Conservation (phyloP, 2,797 vertebrate genomes). For the Zalophus californianus region DNA sequence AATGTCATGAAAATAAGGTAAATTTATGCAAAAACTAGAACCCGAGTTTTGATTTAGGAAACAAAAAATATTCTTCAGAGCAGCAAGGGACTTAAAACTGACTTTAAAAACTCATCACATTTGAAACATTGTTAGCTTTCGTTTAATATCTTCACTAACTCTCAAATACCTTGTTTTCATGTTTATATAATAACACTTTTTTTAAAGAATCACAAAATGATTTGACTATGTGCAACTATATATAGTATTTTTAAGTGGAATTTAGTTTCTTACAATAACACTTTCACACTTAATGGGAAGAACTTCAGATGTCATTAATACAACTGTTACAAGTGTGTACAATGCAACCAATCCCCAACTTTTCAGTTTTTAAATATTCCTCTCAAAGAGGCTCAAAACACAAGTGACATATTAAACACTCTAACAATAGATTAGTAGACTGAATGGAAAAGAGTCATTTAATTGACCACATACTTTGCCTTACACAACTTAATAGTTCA, state of each 20-base stretch:
- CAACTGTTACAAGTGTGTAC: not conserved
- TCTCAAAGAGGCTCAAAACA: slow-evolving; percentile 32
- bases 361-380: slow-evolving; percentile 38
- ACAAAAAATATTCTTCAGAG: not conserved
- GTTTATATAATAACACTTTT: not conserved
- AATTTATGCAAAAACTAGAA: slow-evolving; percentile 20
- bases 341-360: not conserved
- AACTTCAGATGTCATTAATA: not conserved
- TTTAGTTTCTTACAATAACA: not conserved
- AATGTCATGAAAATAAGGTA: not conserved
- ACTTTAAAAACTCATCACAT: not conserved
- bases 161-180: slow-evolving; percentile 35
- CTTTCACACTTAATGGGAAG: not conserved
- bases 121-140: not conserved
- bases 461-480: not conserved
- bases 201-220: slow-evolving; percentile 32
- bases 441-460: not conserved
- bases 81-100: not conserved
- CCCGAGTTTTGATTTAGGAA: slow-evolving; percentile 24
- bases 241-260: not conserved
- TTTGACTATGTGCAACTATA: not conserved
- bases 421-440: not conserved
- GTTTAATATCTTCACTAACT: not conserved
- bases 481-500: slow-evolving; percentile 6
- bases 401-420: not conserved